phyloP scores from a whole-genome alignment of 1,140 invertebrate genomes.

The Drosophila parabipectinata region DNA sequence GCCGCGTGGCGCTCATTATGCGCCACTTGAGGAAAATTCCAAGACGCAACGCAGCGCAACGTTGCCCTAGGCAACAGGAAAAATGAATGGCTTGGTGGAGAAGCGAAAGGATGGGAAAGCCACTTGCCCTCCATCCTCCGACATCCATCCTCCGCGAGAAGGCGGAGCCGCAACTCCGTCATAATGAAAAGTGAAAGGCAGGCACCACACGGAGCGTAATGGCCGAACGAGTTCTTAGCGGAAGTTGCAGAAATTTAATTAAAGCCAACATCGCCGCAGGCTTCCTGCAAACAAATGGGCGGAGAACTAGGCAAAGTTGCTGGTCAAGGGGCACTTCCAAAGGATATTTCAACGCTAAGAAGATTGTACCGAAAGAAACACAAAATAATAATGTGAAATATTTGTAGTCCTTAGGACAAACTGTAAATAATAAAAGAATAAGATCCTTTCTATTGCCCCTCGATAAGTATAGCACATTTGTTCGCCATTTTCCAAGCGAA shows the following conservation, averaged over 20 bases:
- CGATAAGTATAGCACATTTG: constrained; percentile 23
- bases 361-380: background rate
- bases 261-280: constrained; percentile 66
- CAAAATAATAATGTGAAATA: background rate
- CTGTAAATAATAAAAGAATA: too few species aligned
- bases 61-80: constrained; percentile 22
- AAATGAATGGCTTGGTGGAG: constrained; percentile 8
- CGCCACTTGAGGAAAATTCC: constrained; percentile 69
- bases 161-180: constrained; percentile 12
- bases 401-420: background rate
- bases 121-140: background rate
- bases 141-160: background rate
- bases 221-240: constrained; percentile 31
- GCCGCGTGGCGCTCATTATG: constrained; percentile 80
- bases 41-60: constrained; percentile 13
- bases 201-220: constrained; percentile 25
- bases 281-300: constrained; percentile 28
- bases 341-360: constrained; percentile 21
- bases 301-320: constrained; percentile 26
- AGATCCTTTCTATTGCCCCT: background rate
- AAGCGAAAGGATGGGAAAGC: constrained; percentile 13
- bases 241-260: constrained; percentile 79
- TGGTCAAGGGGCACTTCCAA: constrained; percentile 25
- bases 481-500: background rate
- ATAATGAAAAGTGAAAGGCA: constrained; percentile 72